Base-by-base conservation (phyloP, 1,140 invertebrate genomes). In the Ceratitis capitata region DNA sequence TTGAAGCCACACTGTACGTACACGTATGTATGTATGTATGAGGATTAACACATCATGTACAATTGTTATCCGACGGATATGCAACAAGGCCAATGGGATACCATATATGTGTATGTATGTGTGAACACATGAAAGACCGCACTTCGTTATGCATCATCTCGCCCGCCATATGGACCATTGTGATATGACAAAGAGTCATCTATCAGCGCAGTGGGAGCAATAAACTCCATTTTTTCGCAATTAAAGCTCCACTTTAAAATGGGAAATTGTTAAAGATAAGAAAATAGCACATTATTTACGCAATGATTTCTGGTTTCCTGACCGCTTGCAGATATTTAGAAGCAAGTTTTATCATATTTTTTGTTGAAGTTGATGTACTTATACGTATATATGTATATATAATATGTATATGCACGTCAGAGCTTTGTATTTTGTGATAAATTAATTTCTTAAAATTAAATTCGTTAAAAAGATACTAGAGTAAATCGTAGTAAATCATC, bases 221-320 rank as follows among this genome's bases (percentile, higher is more conserved):
- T 69, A 69, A 69, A 69, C 64, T 69, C 26, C 3, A n/a, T 69
- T 69, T 42, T 16, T 4, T n/a, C n/a, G n/a, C n/a, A n/a, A n/a
- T 69, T 39, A 39, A 26, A 39, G 19, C 32, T 19, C n/a, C 64
- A 14, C 35, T 35, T 69, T 69, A 39, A 19, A 35, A 69, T n/a
- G 14, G 64, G 64, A 69, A 69, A 69, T 39, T 39, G 35, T 35
- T 69, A 39, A 69, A 69, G 64, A 69, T 69, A 69, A 69, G 29
- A 69, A 69, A 69, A 69, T 69, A 4, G 32, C 64, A 42, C 35
- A 39, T 39, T 35, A 2, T 29, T 12, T 64, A 29, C 29, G 56
- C 56, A 26, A 26, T 58, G 10, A n/a, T 14, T 35, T 69, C 64
- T n/a, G 3, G 64, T 39, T 69, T 69, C 5, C 14, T 69, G 29